A percentile compares a stretch with the other conserved stretches of the same genome.
These are phyloP conservation scores for Sesamia inferens DNA, from an alignment of 2,888 invertebrate species.

Conservation along the genomic window DNA sequence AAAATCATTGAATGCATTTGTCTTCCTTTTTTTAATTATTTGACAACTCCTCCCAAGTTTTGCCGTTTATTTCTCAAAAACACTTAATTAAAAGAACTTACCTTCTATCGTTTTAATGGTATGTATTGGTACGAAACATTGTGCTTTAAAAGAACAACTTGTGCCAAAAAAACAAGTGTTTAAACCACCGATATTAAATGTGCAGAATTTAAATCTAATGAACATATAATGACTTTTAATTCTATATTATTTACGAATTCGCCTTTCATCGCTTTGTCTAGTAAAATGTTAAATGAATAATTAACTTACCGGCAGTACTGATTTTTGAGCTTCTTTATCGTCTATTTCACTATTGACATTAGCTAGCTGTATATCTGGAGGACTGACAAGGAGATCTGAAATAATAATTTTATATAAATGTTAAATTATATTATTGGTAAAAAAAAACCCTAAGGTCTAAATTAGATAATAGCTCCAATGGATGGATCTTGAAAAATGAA, in stretches of 20 bases:
- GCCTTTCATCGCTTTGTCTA: neutral
- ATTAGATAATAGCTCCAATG: too few species aligned
- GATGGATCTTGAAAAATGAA: too few species aligned
- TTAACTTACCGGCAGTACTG: constrained; percentile 54
- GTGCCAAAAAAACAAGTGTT: neutral
- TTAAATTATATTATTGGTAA: neutral
- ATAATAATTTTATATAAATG: constrained; percentile 1
- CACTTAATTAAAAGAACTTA: neutral
- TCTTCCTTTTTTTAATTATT: too few species aligned
- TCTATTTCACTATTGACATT: constrained; percentile 32
- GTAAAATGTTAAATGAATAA: neutral
- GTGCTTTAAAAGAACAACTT: neutral
- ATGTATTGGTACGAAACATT: too few species aligned
- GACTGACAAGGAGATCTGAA: constrained; percentile 39
- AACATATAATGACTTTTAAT: constrained; percentile 3
- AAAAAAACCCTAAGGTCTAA: neutral
- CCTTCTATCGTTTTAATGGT: neutral
- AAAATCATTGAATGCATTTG: too few species aligned
- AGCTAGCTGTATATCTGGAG: constrained; percentile 33
- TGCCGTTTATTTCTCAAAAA: neutral
- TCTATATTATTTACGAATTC: constrained; percentile 6
- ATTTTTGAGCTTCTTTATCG: constrained; percentile 25
- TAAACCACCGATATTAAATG: neutral
- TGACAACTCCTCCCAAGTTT: neutral
- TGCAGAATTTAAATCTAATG: neutral